Evolutionary conservation across 2,113 vertebrate species (phyloP).

Genomic region (Crotalus viridis): DNA sequence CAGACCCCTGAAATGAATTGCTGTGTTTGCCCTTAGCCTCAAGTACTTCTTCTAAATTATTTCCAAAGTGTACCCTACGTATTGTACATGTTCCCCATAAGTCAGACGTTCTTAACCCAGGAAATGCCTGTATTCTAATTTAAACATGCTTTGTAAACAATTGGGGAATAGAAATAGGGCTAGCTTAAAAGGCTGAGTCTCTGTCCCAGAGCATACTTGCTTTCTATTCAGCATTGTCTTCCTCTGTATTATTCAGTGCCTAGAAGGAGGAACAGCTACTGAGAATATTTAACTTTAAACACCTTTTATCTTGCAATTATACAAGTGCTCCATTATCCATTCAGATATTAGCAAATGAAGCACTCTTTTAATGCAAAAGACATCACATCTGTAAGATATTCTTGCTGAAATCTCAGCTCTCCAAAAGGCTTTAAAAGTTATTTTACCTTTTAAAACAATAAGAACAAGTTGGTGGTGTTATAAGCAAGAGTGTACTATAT

Average conservation of each 20-base stretch:
- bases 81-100: background rate
- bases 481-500: background rate
- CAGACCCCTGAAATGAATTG: background rate
- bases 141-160: background rate
- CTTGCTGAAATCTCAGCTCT: background rate
- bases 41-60: background rate
- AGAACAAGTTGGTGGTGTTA: background rate
- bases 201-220: background rate
- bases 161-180: background rate
- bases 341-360: slow-evolving; percentile 5
- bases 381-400: background rate
- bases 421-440: background rate
- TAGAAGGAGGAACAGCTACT: background rate
- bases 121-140: background rate
- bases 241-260: slow-evolving; percentile 55
- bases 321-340: background rate
- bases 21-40: background rate
- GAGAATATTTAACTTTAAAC: background rate
- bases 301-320: slow-evolving; percentile 24
- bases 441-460: slow-evolving; percentile 15
- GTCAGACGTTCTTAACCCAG: background rate
- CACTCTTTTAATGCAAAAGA: background rate
- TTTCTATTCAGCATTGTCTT: slow-evolving; percentile 3
- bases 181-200: background rate
- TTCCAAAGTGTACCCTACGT: background rate